Base-by-base conservation (phyloP, 1,140 invertebrate species). In the Bombus superbus region DNA sequence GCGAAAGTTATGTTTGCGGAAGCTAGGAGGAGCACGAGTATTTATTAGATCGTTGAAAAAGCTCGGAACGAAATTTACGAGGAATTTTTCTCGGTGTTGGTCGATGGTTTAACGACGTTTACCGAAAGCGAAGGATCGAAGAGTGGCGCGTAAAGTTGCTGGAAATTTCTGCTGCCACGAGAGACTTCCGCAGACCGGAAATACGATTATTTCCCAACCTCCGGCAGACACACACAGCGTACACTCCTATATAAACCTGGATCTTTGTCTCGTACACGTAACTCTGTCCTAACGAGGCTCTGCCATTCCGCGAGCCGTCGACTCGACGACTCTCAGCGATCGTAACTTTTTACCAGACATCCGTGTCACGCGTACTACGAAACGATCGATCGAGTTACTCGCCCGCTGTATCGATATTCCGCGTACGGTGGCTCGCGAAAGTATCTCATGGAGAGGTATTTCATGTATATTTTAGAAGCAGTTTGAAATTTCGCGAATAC, bases 161-260 rank as follows among this genome's bases (percentile, higher is more conserved):
- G 3, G 47, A 10, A 57, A 53, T 71, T 40, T 25, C 69, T 68
- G 32, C 10, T 25, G 18, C 35, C 32, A 18, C 28, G 38, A 38
- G 4, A 11, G 22, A 75, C 38, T n/a, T 69, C 44, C 53, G 18
- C 4, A 4, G 18, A 25, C 44, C 47, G 28, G 53, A 81, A 42
- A 44, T 62, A 59, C 68, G 68, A 73, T 81, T 62, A 71, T 81
- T 72, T 32, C 68, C 38, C 13, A 15, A 28, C 53, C 15, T 38
- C 15, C 40, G 3, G 25, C 35, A 62, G 3, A n/a, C 11, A n/a
- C 59, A n/a, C 28, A 28, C 25, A 3, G 25, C 25, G 59, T n/a
- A 62, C 28, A 1, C 6, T 53, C 1, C 18, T 53, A 0, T 11
- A 28, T 5, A 28, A 72, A 81, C 44, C 59, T 81, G 2, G 8